Conservation (phyloP, 2,113 vertebrate species). For the Meriones unguiculatus region DNA sequence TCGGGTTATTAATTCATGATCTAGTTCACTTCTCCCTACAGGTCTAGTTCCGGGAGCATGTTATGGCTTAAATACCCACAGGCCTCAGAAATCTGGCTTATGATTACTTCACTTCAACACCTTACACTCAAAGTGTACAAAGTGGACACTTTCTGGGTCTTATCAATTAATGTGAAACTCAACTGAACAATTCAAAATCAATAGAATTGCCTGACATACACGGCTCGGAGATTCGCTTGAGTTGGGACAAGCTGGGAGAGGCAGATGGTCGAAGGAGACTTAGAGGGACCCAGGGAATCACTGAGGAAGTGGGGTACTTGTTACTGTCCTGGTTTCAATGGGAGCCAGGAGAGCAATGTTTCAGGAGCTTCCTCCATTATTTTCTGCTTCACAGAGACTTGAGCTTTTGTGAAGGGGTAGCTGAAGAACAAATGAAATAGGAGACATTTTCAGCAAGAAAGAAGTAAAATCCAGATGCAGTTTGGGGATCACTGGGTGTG, state of each 20-base stretch:
- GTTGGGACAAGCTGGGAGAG: neutral
- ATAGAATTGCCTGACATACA: neutral
- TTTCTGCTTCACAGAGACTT: neutral
- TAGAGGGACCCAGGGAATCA: no score
- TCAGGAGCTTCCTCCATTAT: neutral
- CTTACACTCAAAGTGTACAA: neutral
- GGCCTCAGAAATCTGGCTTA: neutral
- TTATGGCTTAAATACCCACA: neutral
- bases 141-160: neutral
- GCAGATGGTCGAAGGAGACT: neutral
- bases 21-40: slow-evolving; percentile 28
- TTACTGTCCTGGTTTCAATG: neutral
- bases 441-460: neutral
- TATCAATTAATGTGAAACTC: neutral
- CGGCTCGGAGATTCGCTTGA: neutral
- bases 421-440: neutral
- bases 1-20: slow-evolving; percentile 61
- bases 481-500: neutral
- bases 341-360: neutral
- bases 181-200: neutral
- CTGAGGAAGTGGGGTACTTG: neutral
- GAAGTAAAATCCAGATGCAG: neutral
- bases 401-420: neutral
- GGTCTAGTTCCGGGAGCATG: neutral
- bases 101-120: neutral